These are phyloP conservation scores for Melanophora roralis DNA, from an alignment of 2,888 invertebrate species.

Conservation along the genomic window DNA sequence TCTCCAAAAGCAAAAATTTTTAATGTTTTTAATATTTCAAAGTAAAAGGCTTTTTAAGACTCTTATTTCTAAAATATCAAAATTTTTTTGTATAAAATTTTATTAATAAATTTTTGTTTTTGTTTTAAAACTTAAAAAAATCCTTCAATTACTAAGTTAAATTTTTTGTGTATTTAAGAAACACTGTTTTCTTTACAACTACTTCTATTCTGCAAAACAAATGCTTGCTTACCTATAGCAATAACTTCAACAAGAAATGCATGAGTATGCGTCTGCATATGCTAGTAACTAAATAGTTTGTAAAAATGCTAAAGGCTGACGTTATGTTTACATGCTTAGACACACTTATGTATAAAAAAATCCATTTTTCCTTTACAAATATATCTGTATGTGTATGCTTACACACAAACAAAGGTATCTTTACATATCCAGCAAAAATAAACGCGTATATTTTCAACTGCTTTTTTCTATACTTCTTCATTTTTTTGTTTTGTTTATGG, in stretches of 20 bases:
- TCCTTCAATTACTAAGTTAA: too few species aligned
- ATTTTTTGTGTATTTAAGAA: too few species aligned
- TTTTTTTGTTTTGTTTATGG: constrained; percentile 13
- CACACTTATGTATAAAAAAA: not conserved
- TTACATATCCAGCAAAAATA: constrained; percentile 9
- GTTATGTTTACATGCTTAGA: constrained; percentile 8
- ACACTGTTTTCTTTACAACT: too few species aligned
- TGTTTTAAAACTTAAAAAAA: too few species aligned
- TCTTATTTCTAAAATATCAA: too few species aligned
- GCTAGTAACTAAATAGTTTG: constrained; percentile 30
- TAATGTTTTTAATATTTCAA: too few species aligned
- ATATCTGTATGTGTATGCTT: not conserved
- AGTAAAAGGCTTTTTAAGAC: too few species aligned
- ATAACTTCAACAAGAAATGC: not conserved
- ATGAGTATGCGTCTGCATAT: not conserved
- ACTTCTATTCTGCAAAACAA: not conserved
- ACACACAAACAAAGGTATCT: not conserved
- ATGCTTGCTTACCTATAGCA: too few species aligned
- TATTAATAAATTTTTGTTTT: too few species aligned
- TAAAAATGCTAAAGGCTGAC: constrained; percentile 49
- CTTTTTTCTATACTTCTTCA: not conserved
- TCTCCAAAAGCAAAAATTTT: too few species aligned
- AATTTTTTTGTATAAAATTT: too few species aligned
- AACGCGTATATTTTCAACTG: constrained; percentile 4
- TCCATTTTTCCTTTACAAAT: not conserved